A percentile compares a stretch with the other conserved stretches of the same genome.
Evolutionary conservation across 2,797 vertebrate genomes (phyloP).

Genomic region (Labeo calbasu): DNA sequence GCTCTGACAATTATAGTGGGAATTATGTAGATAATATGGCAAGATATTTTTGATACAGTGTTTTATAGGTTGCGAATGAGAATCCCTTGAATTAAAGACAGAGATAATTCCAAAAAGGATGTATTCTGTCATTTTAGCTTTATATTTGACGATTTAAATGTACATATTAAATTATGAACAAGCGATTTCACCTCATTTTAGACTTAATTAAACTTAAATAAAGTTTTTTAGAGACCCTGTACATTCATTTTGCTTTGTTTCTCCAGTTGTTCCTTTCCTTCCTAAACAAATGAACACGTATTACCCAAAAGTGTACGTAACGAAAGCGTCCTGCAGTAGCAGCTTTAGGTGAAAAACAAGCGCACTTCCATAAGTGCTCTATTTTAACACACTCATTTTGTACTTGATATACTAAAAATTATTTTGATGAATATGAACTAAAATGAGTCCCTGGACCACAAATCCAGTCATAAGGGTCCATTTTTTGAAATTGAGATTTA

Average conservation of each 20-base stretch:
- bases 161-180: slow-evolving; percentile 85
- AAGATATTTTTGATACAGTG: slow-evolving; percentile 27
- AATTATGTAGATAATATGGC: slow-evolving; percentile 7
- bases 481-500: no score
- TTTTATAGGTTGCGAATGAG: slow-evolving; percentile 3
- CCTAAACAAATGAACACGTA: neutral
- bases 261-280: neutral
- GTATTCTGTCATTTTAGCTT: slow-evolving; percentile 1
- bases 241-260: neutral
- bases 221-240: neutral
- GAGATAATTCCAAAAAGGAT: slow-evolving; percentile 7
- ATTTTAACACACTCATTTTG: no score
- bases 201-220: neutral
- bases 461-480: no score
- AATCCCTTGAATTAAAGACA: neutral
- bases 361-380: no score
- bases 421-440: no score
- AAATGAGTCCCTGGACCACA: no score
- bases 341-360: neutral
- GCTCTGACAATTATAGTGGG: neutral
- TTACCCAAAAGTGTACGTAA: neutral
- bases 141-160: slow-evolving; percentile 71
- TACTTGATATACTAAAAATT: no score
- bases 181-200: neutral
- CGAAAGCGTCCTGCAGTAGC: no score